These are phyloP conservation scores for Sepioteuthis lessoniana DNA, from an alignment of 2,888 invertebrate genomes.

Conservation along the genomic window DNA sequence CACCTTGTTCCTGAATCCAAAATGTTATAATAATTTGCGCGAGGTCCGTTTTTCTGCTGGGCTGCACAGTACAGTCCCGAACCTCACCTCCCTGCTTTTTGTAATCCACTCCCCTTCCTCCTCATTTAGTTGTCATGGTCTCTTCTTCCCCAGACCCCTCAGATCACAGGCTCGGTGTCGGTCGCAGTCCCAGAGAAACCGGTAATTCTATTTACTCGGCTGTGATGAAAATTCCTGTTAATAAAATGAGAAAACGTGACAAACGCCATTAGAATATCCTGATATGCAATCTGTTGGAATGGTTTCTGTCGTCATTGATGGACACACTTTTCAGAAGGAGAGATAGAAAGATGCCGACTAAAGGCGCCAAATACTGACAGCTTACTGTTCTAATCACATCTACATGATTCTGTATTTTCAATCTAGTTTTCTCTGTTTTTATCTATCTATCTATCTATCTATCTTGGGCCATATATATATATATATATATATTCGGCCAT, in stretches of 20 bases:
- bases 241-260: constrained; percentile 40
- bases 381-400: neutral
- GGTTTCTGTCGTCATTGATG: neutral
- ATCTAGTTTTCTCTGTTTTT: neutral
- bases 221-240: constrained; percentile 8
- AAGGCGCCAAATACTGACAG: too few species aligned
- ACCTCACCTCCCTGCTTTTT: neutral
- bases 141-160: neutral
- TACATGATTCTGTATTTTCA: neutral
- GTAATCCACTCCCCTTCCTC: neutral
- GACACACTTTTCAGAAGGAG: neutral
- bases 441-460: too few species aligned
- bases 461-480: too few species aligned
- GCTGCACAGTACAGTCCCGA: neutral
- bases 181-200: neutral
- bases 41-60: neutral
- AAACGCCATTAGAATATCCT: neutral
- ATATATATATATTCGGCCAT: too few species aligned
- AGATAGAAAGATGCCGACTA: neutral
- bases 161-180: neutral
- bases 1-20: neutral
- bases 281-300: constrained; percentile 43
- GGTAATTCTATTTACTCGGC: constrained; percentile 39
- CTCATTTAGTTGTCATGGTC: neutral
- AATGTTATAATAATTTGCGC: neutral